Base-by-base conservation (phyloP, 1,140 invertebrate genomes). In the Microplitis mediator region DNA sequence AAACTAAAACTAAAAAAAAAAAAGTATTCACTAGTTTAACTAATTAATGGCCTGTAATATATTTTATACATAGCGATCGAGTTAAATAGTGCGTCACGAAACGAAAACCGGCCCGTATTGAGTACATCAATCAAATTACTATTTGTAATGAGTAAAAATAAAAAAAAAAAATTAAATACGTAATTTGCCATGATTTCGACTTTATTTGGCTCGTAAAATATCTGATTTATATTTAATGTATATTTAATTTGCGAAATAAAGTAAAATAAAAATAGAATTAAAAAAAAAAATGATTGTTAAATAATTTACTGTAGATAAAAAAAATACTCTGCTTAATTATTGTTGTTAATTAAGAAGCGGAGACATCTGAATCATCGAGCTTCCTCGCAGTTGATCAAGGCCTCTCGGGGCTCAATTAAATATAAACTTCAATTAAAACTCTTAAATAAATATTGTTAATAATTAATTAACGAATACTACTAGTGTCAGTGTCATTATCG, bases 11-110 rank as follows among this genome's bases (percentile, higher is more conserved):
- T 45, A 5, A 45, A 45, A 45, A 9, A 45, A 45, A 45, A 71
- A 67, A 74, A 71, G 54, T 63, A 74, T 71, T 69, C 31, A 31
- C 65, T 73, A 75, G 67, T 70, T 50, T 60, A 69, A 39, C 73
- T 63, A 62, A 45, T 45, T 73, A 75, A 67, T 73, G 61, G 66
- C 67, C 74, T 75, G 74, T 75, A 73, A 75, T 73, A 72, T 73
- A 75, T 68, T 66, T 69, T 69, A 65, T 69, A 54, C 39, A 45
- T 45, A 45, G 39, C 39, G 39, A 45, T 45, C 39, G 39, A 45
- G 39, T 45, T 45, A 45, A 45, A 45, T 45, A 45, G 8, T 45
- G 39, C 8, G 39, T 45, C 39, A 45, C 39, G 31, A 31, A 35
- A 62, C 14, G 60, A 34, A 4, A 62, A 62, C 31, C 23, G 32